Base-by-base conservation (phyloP, 2,888 invertebrate species). In the Meganola albula region DNA sequence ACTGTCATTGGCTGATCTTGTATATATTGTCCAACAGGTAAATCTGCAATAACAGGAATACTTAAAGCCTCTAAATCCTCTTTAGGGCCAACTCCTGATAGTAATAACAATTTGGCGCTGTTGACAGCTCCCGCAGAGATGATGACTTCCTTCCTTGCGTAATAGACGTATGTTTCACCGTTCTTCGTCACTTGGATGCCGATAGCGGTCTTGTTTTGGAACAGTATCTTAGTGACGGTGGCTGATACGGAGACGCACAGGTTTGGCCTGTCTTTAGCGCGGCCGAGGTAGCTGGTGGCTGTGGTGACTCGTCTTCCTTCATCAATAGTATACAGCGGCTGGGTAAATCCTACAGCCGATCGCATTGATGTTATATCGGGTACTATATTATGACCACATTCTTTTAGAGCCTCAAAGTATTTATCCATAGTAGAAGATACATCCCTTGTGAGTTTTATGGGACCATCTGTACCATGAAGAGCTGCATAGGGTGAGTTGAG, bases 31-130 rank as follows among this genome's bases (percentile, higher is more conserved):
- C 51, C 51, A n/a, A 48, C 48, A 7, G 48, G 51, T 6, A 48
- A 34, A 10, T 48, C 31, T 4, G 25, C 42, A 14, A 53, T 12
- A 0, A 68, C 53, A 1, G 39, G 2, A 2, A 73, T 67, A n/a
- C 45, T 47, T 0, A 51, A 22, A 0, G 45, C 33, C 1, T 44
- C 31, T 2, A 73, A 46, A 2, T 58, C 49, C 6, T 45, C 28
- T 3, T 37, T 35, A 2, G 64, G 62, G 2, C 74, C 73, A 6
- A 73, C 48, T 1, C 73, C 73, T 2, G 74, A 69, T 2, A 62
- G 36, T 63, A 64, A 59, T 1, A 73, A 38, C 0, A 73, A 21
- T 27, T 64, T 51, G 0, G 74, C 60, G 2, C 58, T 50, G 12
- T 52, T 58, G 5, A 73, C 35, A 0, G 65, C 57, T 8, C 72